Evolutionary conservation across 2,113 vertebrate species (phyloP), one percentile per base, ranked within the genome.

Genomic region (Mobula birostris): DNA sequence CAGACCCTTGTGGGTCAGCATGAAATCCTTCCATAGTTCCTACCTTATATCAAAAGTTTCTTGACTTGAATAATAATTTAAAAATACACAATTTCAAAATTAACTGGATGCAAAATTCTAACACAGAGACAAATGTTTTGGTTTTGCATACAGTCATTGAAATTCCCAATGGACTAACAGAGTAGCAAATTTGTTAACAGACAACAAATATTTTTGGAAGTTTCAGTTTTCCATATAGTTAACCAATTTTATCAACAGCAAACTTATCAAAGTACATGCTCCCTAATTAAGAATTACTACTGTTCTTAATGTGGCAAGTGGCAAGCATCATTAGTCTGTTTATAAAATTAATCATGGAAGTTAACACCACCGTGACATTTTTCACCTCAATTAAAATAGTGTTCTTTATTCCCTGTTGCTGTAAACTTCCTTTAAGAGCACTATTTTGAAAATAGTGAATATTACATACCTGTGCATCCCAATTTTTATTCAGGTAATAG

Each of bases 401-500:
- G 21, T 83, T 24, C 61, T 88, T 32, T 88, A 29, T 61, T 63
- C 12, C 85, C 58, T 32, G 58, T 61, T 88, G 61, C 61, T 24
- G 29, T 29, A 74, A 15, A 74, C 21, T 74, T 74, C 68, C 8
- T 66, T 66, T 66, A 90, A 32, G 7, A 66, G 36, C 66, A 92
- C 72, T 74, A 48, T 48, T 92, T 32, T 72, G 66, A 19, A 92
- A 72, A 48, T 48, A 48, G 70, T 74, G 9, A 40, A 70, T 93
- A 78, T 95, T 94, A 95, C 97, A 88, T 98, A 99, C 98, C 98
- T 99, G 98, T 96, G 98, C 97, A 96, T 98, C 97, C 98, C 98
- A 99, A 96, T 98, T 98, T 97, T 98, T 98, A 97, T 99, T 99
- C 96, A 99, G 98, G 96, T 99, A 99, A 97, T 99, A 99, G 97